Evolutionary conservation across 2,113 vertebrate genomes (phyloP).

Genomic region (Tupaia tana): DNA sequence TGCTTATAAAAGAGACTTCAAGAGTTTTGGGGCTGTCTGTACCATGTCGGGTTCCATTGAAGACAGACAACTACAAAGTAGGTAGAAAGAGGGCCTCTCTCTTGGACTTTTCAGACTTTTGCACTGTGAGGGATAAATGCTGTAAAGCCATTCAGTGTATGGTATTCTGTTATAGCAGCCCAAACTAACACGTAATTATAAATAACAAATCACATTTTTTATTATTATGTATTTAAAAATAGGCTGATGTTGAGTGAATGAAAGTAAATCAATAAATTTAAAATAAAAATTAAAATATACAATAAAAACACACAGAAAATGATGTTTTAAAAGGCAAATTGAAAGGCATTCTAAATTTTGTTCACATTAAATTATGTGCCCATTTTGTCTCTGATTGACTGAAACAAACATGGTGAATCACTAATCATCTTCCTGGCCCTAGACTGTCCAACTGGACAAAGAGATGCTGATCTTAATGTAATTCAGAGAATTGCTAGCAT

Average conservation of each 20-base stretch:
- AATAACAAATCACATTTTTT: background rate
- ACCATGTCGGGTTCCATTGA: too few species aligned
- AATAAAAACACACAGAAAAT: background rate
- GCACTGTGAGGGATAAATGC: too few species aligned
- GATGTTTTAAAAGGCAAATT: background rate
- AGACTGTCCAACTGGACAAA: background rate
- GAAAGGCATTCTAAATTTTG: background rate
- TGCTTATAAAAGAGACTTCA: too few species aligned
- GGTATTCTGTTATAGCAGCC: background rate
- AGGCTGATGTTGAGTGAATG: too few species aligned
- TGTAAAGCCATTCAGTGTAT: background rate
- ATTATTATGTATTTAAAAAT: background rate
- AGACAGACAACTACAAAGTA: too few species aligned
- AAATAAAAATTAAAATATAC: too few species aligned
- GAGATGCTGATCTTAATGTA: background rate
- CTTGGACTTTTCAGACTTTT: too few species aligned
- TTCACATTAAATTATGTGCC: background rate
- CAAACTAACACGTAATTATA: background rate
- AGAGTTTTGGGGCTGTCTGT: too few species aligned
- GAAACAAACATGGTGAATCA: background rate
- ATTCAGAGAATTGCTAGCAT: constrained; percentile 20
- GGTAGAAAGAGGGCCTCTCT: too few species aligned
- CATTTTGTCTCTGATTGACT: constrained; percentile 24
- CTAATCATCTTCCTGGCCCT: background rate
- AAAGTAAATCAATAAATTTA: too few species aligned